Conservation (phyloP, 2,113 vertebrate genomes). For the Parus major region DNA sequence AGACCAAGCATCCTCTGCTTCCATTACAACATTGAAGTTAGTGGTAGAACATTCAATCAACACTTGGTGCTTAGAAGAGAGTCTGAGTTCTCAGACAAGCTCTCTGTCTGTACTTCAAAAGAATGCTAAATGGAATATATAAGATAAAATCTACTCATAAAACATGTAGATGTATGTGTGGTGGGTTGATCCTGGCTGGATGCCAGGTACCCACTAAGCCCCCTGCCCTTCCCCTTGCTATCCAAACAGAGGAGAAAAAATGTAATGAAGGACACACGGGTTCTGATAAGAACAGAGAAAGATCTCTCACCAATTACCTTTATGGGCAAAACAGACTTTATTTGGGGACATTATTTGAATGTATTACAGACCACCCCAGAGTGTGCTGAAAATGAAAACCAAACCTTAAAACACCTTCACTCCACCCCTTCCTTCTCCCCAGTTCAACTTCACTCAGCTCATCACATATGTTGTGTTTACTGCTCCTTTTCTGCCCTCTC, state of each 20-base stretch:
- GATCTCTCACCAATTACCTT: background rate
- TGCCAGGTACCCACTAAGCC: background rate
- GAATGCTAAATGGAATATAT: background rate
- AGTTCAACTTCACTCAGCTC: background rate
- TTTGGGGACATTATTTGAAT: background rate
- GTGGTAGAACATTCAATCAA: background rate
- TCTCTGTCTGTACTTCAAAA: background rate
- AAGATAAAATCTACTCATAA: background rate
- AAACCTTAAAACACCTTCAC: background rate
- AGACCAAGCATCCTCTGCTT: background rate
- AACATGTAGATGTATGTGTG: background rate
- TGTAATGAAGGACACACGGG: background rate
- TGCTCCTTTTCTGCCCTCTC: background rate
- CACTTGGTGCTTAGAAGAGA: background rate
- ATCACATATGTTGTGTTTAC: accelerated
- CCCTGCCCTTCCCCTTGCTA: background rate
- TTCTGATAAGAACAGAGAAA: background rate
- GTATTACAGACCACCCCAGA: background rate
- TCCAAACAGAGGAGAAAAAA: background rate
- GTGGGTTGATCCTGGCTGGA: background rate
- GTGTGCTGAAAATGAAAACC: background rate
- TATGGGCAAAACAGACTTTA: background rate
- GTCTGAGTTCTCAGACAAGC: background rate
- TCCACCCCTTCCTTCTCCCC: accelerated
- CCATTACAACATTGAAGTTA: background rate